These are phyloP conservation scores for Sterrhoptilus dennistouni DNA, from an alignment of 2,113 vertebrate species.

Conservation along the genomic window DNA sequence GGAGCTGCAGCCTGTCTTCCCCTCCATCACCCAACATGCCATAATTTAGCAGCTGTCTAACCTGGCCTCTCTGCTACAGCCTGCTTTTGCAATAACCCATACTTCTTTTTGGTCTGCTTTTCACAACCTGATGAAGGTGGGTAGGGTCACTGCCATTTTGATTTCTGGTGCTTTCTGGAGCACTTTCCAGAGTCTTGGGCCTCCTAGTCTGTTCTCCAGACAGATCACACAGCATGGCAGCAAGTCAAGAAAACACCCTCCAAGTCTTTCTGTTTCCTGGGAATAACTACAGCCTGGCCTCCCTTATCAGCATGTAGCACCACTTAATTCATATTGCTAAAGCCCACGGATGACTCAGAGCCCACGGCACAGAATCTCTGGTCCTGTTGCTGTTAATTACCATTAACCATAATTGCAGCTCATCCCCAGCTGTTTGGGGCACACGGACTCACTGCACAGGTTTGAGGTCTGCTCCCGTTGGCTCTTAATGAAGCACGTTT, in stretches of 20 bases:
- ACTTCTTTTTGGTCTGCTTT: not conserved
- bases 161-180: not conserved
- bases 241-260: not conserved
- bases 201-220: not conserved
- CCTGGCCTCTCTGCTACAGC: not conserved
- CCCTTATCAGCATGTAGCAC: not conserved
- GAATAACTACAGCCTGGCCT: not conserved
- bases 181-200: fast-evolving
- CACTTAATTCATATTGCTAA: not conserved
- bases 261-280: not conserved
- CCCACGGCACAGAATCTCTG: not conserved
- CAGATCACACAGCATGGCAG: fast-evolving
- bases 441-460: not conserved
- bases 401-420: not conserved
- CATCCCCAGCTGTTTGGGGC: fast-evolving
- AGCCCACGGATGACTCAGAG: not conserved
- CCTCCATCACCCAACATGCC: not conserved
- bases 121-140: not conserved
- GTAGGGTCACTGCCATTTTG: not conserved
- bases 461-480: not conserved
- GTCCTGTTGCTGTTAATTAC: not conserved
- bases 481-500: not conserved
- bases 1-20: not conserved
- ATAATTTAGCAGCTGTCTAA: not conserved
- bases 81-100: not conserved